Base-by-base conservation (phyloP, 2,797 vertebrate species). In the Pseudomugil gertrudae region DNA sequence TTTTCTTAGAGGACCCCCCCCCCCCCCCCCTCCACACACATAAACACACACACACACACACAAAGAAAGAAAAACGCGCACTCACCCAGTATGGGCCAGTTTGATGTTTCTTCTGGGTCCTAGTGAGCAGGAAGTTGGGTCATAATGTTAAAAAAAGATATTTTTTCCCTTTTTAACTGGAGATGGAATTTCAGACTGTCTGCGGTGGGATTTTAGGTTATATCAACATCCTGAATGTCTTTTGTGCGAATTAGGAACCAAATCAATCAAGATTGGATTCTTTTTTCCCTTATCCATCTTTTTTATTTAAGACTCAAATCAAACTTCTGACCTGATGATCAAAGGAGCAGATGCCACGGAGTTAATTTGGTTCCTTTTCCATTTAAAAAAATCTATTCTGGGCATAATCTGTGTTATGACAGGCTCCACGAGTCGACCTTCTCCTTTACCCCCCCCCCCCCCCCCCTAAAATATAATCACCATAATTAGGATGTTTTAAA, bases 81-180 rank as follows among this genome's bases (percentile, higher is more conserved):
- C 53, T 69, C 63, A 66, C 63, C 59, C 74, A 74, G 61, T 63
- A 43, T 63, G 63, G 51, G 50, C 63, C 66, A 69, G 59, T 63
- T 38, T 29, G 73, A 81, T 83, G 57, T 56, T 63, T 81, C 88
- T 83, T 79, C 91, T 79, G 88, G 91, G 91, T 93, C 91, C 91
- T 93, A 92, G 91, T 60, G 87, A 81, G 79, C 70, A 76, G 29
- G 45, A 63, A 40, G 26, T 60, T 67, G 58, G 77, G 62, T 66
- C 59, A 66, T 56, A 40, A 58, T 58, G 35, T 43, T 55, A 21
- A 32, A 30, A 35, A 15, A 27, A 35, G 51, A 63, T 0, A 13
- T 40, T 9, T 32, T 0, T 40, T 3, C 23, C 59, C 32, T 35
- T 14, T 29, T 62, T 17, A 5, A 17, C 26, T 14, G 48, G 27